These are phyloP conservation scores for Eupelmus urozonus DNA, from an alignment of 2,888 invertebrate genomes.

Conservation along the genomic window DNA sequence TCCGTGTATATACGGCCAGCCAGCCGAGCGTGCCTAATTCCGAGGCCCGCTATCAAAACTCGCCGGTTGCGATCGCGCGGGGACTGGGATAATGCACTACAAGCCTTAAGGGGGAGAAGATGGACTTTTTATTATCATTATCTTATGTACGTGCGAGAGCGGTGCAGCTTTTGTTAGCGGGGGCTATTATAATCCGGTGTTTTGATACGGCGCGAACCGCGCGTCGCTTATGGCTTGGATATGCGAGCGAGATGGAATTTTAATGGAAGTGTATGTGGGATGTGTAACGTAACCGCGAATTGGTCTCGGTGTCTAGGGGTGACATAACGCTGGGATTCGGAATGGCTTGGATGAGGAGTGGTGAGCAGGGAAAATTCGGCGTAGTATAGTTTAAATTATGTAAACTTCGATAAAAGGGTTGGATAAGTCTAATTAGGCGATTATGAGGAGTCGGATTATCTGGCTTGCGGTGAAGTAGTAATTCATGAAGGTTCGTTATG, in stretches of 20 bases:
- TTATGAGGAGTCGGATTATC: neutral
- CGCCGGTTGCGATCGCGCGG: neutral
- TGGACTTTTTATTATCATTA: constrained; percentile 20
- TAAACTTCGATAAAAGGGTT: constrained; percentile 12
- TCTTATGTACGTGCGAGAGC: neutral
- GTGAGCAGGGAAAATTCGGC: neutral
- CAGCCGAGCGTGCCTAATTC: constrained; percentile 38
- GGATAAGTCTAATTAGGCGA: constrained; percentile 13
- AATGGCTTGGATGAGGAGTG: neutral
- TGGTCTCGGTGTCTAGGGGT: neutral
- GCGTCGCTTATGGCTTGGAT: neutral
- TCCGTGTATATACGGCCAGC: neutral
- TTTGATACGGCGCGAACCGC: constrained; percentile 4
- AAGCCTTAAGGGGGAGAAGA: neutral
- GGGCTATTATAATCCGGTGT: constrained; percentile 22
- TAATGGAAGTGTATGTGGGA: constrained; percentile 14
- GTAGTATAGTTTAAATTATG: neutral
- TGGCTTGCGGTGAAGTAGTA: too few relatives aligned
- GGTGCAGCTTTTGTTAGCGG: neutral
- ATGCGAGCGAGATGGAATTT: constrained; percentile 28
- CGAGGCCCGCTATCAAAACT: constrained; percentile 29
- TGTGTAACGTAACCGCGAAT: neutral
- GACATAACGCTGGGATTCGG: neutral
- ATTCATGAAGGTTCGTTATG: too few relatives aligned
- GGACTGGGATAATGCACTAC: neutral